Evolutionary conservation across 64 coral and sea anemone species (phyloP).

Genomic region (Catalaphyllia jardinei): DNA sequence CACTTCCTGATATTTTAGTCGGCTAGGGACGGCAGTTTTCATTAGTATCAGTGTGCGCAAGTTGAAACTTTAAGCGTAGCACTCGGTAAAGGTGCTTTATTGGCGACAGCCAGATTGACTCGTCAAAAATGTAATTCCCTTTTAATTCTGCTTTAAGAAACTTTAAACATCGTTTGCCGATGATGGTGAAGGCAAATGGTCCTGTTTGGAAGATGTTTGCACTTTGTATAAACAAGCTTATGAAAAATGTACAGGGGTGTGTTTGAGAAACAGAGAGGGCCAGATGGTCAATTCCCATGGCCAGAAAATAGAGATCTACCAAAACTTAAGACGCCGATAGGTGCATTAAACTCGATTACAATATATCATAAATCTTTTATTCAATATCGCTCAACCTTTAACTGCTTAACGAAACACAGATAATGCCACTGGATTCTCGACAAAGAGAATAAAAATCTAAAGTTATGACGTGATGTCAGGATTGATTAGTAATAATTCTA

Average conservation of each 20-base stretch:
- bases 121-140: slow-evolving; percentile 27
- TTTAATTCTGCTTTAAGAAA: slow-evolving; percentile 25
- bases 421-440: slow-evolving; percentile 38
- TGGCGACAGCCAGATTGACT: not conserved
- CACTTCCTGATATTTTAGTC: slow-evolving; percentile 26
- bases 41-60: not conserved
- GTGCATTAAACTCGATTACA: slow-evolving; percentile 72
- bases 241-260: slow-evolving; percentile 78
- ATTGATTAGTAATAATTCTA: slow-evolving; percentile 20
- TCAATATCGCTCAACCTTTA: slow-evolving; percentile 66
- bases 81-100: not conserved
- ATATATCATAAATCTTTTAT: slow-evolving; percentile 93
- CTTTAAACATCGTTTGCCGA: slow-evolving; percentile 34
- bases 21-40: slow-evolving; percentile 1
- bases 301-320: slow-evolving; percentile 37
- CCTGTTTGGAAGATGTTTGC: slow-evolving; percentile 75
- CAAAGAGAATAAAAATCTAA: slow-evolving; percentile 36
- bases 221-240: slow-evolving; percentile 85
- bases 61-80: not conserved
- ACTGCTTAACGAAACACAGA: slow-evolving; percentile 62
- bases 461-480: slow-evolving; percentile 14
- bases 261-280: slow-evolving; percentile 60
- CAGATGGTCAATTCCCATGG: slow-evolving; percentile 88
- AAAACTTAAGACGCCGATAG: slow-evolving; percentile 38
- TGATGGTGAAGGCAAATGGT: slow-evolving; percentile 54